Percentiles rank a stretch among this genome's conserved stretches.
These are phyloP conservation scores for Spatulosminthurus flaviceps DNA, from an alignment of 2,888 invertebrate species.

Conservation along the genomic window DNA sequence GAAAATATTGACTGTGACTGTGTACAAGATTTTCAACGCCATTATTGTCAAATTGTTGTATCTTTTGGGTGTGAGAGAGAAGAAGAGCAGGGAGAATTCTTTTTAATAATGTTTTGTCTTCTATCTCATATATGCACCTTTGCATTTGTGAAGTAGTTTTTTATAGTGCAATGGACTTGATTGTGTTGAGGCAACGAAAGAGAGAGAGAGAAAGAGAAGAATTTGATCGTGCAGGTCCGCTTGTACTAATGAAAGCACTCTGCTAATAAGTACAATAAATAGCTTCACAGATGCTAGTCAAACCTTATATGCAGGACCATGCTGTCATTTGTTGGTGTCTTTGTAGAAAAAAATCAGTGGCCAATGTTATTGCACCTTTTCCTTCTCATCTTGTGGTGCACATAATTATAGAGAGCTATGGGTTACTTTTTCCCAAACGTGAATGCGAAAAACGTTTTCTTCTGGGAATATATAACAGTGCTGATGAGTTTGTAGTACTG, in stretches of 20 bases:
- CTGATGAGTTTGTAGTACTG: too few species aligned
- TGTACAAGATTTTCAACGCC: not conserved
- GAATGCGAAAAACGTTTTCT: too few species aligned
- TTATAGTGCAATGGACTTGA: conserved; percentile 18
- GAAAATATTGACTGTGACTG: conserved; percentile 25
- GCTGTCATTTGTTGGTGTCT: conserved; percentile 16
- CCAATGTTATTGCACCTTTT: conserved; percentile 2
- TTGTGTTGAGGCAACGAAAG: too few species aligned
- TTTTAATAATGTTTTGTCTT: conserved; percentile 10
- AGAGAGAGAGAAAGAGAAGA: not conserved
- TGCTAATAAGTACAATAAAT: conserved; percentile 29
- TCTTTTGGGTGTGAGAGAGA: not conserved
- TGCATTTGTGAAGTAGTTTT: too few species aligned
- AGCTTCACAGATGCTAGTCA: conserved; percentile 28
- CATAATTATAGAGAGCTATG: too few species aligned
- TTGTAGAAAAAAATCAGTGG: not conserved
- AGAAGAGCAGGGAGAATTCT: conserved; percentile 4
- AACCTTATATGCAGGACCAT: conserved; percentile 13
- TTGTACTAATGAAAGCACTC: conserved; percentile 10
- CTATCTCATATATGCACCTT: not conserved
- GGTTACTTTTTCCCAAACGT: too few species aligned
- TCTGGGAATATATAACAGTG: too few species aligned
- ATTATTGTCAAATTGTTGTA: conserved; percentile 22
- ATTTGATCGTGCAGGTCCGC: not conserved
- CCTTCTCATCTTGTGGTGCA: not conserved